These are phyloP conservation scores for Squalus acanthias DNA, from an alignment of 2,797 vertebrate genomes.

Conservation along the genomic window DNA sequence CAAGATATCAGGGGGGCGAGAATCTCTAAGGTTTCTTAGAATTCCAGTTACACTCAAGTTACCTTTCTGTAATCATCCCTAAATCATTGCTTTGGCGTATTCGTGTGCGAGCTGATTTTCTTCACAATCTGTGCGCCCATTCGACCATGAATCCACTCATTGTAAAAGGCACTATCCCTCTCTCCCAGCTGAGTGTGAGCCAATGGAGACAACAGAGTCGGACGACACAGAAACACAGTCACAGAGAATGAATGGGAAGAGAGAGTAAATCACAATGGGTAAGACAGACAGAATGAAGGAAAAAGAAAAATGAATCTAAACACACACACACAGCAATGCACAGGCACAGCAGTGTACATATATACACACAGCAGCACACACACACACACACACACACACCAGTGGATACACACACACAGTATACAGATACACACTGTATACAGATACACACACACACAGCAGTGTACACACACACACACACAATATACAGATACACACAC, in stretches of 20 bases:
- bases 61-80: constrained; percentile 15
- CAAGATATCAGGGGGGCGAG: neutral
- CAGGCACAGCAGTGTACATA: neutral
- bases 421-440: neutral
- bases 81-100: constrained; percentile 3
- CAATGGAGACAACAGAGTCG: neutral
- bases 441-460: neutral
- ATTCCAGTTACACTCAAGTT: neutral
- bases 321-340: neutral
- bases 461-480: no score
- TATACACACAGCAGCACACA: neutral
- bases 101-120: neutral
- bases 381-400: neutral
- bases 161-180: constrained; percentile 20
- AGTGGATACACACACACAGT: no score
- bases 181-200: neutral
- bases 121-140: constrained; percentile 34
- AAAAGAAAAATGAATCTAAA: constrained; percentile 14
- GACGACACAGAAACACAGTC: neutral
- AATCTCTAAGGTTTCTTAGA: neutral
- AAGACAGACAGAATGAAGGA: constrained; percentile 11
- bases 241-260: constrained; percentile 26
- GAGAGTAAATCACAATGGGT: constrained; percentile 7
- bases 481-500: no score
- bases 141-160: constrained; percentile 28